Conservation (phyloP, 2,888 invertebrate genomes). For the Branchellion lobata region DNA sequence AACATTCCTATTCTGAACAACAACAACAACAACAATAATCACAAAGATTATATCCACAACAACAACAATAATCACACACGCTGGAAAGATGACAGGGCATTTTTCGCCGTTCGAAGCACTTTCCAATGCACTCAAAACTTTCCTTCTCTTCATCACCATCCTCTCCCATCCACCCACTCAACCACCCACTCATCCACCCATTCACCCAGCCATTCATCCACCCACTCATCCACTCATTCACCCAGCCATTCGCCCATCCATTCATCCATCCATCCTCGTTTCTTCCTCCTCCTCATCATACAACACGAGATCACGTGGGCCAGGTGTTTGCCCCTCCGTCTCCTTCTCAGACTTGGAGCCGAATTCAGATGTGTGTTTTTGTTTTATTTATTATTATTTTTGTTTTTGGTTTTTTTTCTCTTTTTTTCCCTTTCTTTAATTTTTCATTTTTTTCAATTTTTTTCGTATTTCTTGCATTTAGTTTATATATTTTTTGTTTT, state of each 20-base stretch:
- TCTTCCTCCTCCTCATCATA: constrained; percentile 77
- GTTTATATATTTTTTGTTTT: too few relatives aligned
- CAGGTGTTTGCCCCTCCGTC: constrained; percentile 72
- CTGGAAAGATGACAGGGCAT: constrained; percentile 68
- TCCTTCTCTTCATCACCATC: neutral
- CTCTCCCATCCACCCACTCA: constrained; percentile 66
- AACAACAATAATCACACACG: neutral
- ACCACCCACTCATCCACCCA: constrained; percentile 77
- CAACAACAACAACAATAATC: neutral
- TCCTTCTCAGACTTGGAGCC: constrained; percentile 77
- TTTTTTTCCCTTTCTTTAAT: neutral
- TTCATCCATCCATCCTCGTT: constrained; percentile 66
- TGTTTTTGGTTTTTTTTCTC: neutral
- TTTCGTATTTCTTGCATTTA: neutral
- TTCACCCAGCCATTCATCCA: constrained; percentile 63
- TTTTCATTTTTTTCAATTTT: neutral
- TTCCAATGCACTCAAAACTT: constrained; percentile 77
- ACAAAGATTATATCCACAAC: neutral
- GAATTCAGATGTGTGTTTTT: constrained; percentile 71
- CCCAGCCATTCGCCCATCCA: constrained; percentile 60
- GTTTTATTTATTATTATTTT: neutral
- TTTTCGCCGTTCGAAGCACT: constrained; percentile 77
- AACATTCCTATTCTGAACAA: neutral
- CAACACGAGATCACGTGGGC: constrained; percentile 82
- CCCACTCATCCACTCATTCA: constrained; percentile 58